Evolutionary conservation across 2,888 invertebrate species (phyloP), one percentile per base, ranked within the genome.

Genomic region (Piscicola geometra): DNA sequence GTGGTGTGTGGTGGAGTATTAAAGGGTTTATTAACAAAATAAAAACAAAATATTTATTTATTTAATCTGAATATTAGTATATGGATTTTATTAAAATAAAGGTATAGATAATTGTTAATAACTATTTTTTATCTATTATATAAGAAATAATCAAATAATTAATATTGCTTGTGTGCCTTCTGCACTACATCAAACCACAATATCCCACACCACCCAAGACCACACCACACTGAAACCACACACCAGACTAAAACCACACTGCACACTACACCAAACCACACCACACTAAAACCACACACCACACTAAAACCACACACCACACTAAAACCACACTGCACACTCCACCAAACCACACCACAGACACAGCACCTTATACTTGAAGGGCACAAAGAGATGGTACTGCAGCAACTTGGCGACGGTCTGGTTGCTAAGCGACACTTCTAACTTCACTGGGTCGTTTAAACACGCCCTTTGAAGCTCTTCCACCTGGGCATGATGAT

Each of bases 391-490:
- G 1, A 73, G 21, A 21, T 33, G n/a, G n/a, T 60, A 36, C 25
- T 60, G 56, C 2, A 30, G 21, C n/a, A 73, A 33, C 25, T 73
- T 73, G 30, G 21, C 33, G 35, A 60, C 73, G 21, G 73, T 73
- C 3, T 64, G 73, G 33, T 56, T 56, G n/a, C 56, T 64, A 30
- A 56, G 32, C 12, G 73, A 73, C 32, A 64, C 64, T n/a, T 73
- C 73, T 18, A 73, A n/a, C 15, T 56, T 47, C 28, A 64, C 64
- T 25, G 73, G 73, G 36, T 73, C 52, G 15, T 64, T 47, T 1
- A 64, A 36, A 1, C 56, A 64, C 33, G 73, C 73, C 25, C 64
- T 60, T 25, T 73, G 73, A 21, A 73, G 35, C n/a, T 73, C 56
- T 33, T 18, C 64, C 15, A 73, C 73, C 73, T 73, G 35, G 25